These are phyloP conservation scores for Nothoprocta pentlandii DNA, from an alignment of 2,113 vertebrate genomes.

Conservation along the genomic window DNA sequence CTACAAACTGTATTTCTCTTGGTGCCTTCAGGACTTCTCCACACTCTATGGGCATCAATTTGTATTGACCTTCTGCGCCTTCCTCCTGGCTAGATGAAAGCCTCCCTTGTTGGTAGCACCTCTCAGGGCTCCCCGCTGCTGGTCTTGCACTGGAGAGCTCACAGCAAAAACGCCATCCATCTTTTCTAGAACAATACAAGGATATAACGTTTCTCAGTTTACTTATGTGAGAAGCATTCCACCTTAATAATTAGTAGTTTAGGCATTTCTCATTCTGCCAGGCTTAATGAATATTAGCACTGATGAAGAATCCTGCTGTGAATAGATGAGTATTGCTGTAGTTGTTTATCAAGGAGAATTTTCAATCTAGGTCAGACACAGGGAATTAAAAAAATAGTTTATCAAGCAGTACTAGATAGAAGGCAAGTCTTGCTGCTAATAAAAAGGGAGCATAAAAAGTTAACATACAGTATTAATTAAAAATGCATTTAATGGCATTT, in stretches of 20 bases:
- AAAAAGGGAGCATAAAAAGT: not conserved
- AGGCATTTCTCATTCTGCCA: constrained; percentile 8
- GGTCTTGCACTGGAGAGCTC: not conserved
- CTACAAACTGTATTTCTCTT: not conserved
- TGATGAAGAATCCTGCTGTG: not conserved
- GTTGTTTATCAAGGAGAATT: not conserved
- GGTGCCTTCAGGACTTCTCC: not conserved
- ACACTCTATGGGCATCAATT: rapidly evolving
- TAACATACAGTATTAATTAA: not conserved
- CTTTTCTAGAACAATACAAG: not conserved
- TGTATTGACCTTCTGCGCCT: not conserved
- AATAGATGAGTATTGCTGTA: not conserved
- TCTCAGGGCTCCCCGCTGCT: not conserved
- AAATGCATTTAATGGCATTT: not conserved
- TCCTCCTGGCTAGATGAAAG: not conserved
- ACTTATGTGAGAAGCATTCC: not conserved
- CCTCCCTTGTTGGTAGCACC: not conserved
- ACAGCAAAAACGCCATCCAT: not conserved
- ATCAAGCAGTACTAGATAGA: not conserved
- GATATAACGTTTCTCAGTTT: not conserved
- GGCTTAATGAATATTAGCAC: not conserved
- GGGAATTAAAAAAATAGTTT: not conserved
- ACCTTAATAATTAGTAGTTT: not conserved
- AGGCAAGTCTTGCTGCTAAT: not conserved
- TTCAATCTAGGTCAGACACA: not conserved